Conservation (phyloP, 2,888 invertebrate genomes). For the Dryococelus australis region DNA sequence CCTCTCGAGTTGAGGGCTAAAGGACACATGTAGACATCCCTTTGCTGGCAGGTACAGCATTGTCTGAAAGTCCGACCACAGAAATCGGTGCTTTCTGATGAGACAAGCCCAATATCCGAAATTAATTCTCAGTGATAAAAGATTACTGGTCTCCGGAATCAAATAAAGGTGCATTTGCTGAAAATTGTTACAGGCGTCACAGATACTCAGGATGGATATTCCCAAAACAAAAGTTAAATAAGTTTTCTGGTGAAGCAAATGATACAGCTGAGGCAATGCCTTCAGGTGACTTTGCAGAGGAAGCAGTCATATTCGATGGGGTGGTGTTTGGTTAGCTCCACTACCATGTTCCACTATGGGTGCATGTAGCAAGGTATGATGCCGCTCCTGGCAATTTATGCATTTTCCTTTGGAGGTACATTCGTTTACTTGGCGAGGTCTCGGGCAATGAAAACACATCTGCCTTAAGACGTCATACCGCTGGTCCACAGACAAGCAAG, state of each 20-base stretch:
- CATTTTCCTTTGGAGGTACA: background rate
- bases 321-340: too few relatives aligned
- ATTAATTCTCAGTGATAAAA: background rate
- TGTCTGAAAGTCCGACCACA: background rate
- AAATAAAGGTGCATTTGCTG: background rate
- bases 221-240: too few relatives aligned
- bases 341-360: too few relatives aligned
- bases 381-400: too few relatives aligned
- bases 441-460: background rate
- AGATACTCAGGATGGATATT: too few relatives aligned
- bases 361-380: too few relatives aligned
- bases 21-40: background rate
- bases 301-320: too few relatives aligned
- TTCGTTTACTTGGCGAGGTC: background rate
- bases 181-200: too few relatives aligned
- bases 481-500: background rate
- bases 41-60: background rate
- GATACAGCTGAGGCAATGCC: too few relatives aligned
- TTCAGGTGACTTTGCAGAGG: too few relatives aligned
- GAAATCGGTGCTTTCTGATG: background rate
- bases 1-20: too few relatives aligned
- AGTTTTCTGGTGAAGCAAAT: too few relatives aligned
- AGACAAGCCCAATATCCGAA: background rate
- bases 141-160: background rate
- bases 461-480: background rate